phyloP scores from a whole-genome alignment of 2,888 invertebrate genomes.

The Mesochorus sp. region DNA sequence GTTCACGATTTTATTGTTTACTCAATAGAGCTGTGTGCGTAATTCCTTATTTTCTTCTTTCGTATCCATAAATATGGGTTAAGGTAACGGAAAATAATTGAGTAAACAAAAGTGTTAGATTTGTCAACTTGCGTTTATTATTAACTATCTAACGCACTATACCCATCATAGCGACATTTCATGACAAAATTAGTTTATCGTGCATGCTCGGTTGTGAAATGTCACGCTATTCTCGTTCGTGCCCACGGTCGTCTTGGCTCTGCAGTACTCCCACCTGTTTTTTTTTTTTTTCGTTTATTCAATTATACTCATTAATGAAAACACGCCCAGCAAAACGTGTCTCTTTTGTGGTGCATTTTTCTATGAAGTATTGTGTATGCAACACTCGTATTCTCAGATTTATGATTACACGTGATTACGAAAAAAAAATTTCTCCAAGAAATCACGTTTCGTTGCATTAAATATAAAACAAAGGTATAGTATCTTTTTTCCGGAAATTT shows the following conservation, averaged over 20 bases:
- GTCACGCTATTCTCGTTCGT: conserved; percentile 62
- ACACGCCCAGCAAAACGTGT: background rate
- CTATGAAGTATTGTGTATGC: background rate
- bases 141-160: conserved; percentile 31
- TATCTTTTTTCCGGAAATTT: no score
- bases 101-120: conserved; percentile 17
- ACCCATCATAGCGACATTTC: background rate
- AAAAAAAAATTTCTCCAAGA: background rate
- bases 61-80: background rate
- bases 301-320: conserved; percentile 38
- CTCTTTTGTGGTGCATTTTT: background rate
- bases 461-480: no score
- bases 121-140: conserved; percentile 52
- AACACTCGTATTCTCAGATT: background rate
- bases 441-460: background rate
- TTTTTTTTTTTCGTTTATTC: conserved; percentile 19
- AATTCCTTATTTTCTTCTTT: background rate
- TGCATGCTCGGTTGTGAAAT: conserved; percentile 66
- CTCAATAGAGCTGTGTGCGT: background rate
- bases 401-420: background rate
- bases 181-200: conserved; percentile 50
- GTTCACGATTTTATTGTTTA: background rate
- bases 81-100: conserved; percentile 19
- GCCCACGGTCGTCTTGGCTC: conserved; percentile 64
- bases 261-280: conserved; percentile 74